Evolutionary conservation across 2,797 vertebrate genomes (phyloP), one percentile per base, ranked within the genome.

Genomic region (Coregonus ussuriensis): DNA sequence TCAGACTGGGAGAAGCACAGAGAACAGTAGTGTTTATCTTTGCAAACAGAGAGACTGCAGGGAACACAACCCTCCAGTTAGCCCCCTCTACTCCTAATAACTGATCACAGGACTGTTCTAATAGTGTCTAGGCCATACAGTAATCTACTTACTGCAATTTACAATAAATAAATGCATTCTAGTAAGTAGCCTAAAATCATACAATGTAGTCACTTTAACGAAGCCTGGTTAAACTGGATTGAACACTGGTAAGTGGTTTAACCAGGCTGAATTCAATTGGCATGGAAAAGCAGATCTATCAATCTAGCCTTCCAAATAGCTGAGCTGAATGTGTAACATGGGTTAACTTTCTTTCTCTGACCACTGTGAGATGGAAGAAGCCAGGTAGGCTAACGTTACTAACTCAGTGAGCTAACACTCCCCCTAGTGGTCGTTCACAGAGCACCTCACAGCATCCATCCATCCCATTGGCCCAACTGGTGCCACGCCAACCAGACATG

Each of bases 401-500:
- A 59, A n/a, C 16, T 59, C 37, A 51, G 74, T 18, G 89, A 85
- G 77, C 86, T 74, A 72, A 79, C 56, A 78, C 89, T 90, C 89
- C 92, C 91, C 83, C 91, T 84, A 87, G 92, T 87, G 92, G 84
- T 77, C 79, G 81, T 75, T 69, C 75, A 74, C 6, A 91, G 6
- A 78, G 74, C 87, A 80, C 63, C 65, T 77, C 77, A 76, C 56
- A 74, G 35, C 41, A 9, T 79, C 77, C 70, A 35, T 18, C 31
- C 35, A 71, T 29, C 77, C 68, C 70, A 73, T 77, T 79, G 74
- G 78, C 74, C 76, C 70, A 21, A 79, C 79, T 65, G 78, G 74
- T 84, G 31, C 79, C 77, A 79, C 81, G 81, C 84, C 78, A 81
- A 82, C 76, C 14, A 53, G 62, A 37, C 53, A 77, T 73, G 79